These are phyloP conservation scores for Australoheros facetus DNA, from an alignment of 2,797 vertebrate species.

Conservation along the genomic window DNA sequence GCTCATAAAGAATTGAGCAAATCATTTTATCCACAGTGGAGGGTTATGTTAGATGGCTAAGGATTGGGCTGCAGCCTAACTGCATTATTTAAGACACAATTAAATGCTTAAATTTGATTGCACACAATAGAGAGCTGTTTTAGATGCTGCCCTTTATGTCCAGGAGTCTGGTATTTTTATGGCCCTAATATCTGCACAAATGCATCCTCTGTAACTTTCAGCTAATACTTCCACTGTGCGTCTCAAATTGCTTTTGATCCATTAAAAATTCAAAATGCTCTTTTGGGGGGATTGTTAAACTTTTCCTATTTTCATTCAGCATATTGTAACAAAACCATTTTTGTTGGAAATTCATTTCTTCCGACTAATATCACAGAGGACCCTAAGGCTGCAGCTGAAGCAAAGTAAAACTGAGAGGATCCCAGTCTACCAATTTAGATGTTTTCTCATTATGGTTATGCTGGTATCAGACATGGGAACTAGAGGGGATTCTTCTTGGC, in stretches of 20 bases:
- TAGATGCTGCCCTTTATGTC: background rate
- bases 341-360: slow-evolving; percentile 25
- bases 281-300: background rate
- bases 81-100: slow-evolving; percentile 59
- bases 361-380: slow-evolving; percentile 1
- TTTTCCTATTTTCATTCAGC: slow-evolving; percentile 26
- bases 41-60: slow-evolving; percentile 32
- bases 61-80: slow-evolving; percentile 28
- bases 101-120: slow-evolving; percentile 40
- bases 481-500: slow-evolving; percentile 18
- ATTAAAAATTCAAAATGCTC: slow-evolving; percentile 23
- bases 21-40: slow-evolving; percentile 56
- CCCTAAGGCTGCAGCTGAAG: slow-evolving; percentile 18
- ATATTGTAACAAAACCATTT: slow-evolving; percentile 34
- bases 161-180: background rate
- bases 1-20: slow-evolving; percentile 63
- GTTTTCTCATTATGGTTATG: slow-evolving; percentile 32
- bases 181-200: background rate
- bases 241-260: slow-evolving; percentile 15
- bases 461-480: slow-evolving; percentile 25
- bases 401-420: slow-evolving; percentile 24
- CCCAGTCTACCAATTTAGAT: slow-evolving; percentile 26
- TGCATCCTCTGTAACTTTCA: background rate
- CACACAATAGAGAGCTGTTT: slow-evolving; percentile 19
- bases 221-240: background rate